Percentiles rank a stretch among this genome's conserved stretches.
Conservation (phyloP, 2,888 invertebrate genomes). For the Hecatera dysodea region DNA sequence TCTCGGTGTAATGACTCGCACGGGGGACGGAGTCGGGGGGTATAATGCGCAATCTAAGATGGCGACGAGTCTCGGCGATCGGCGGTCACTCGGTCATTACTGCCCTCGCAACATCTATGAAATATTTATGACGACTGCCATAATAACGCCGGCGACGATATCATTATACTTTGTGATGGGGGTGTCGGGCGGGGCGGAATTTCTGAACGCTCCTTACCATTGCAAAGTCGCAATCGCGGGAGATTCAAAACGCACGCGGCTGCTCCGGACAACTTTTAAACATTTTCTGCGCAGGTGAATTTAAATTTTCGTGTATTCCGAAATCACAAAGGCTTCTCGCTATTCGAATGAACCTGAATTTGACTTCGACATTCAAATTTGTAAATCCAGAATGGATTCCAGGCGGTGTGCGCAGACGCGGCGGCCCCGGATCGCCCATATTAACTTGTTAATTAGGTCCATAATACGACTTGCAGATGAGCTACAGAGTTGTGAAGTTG, state of each 20-base stretch:
- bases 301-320: slow-evolving; percentile 70
- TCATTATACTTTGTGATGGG: slow-evolving; percentile 92
- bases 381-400: slow-evolving; percentile 66
- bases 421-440: slow-evolving; percentile 93
- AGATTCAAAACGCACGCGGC: slow-evolving; percentile 75
- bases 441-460: slow-evolving; percentile 97
- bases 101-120: slow-evolving; percentile 87
- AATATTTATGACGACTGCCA: slow-evolving; percentile 91
- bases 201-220: slow-evolving; percentile 90
- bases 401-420: slow-evolving; percentile 88
- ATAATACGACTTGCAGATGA: slow-evolving; percentile 97
- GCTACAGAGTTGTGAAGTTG: slow-evolving; percentile 92
- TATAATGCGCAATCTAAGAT: slow-evolving; percentile 69
- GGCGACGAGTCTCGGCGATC: slow-evolving; percentile 73
- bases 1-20: slow-evolving; percentile 56
- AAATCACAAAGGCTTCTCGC: slow-evolving; percentile 72
- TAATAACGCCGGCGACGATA: slow-evolving; percentile 90
- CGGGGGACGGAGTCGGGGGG: slow-evolving; percentile 53
- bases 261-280: slow-evolving; percentile 68
- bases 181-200: slow-evolving; percentile 90
- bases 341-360: slow-evolving; percentile 62
- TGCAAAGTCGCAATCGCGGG: slow-evolving; percentile 87
- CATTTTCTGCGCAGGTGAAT: slow-evolving; percentile 81
- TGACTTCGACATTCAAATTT: slow-evolving; percentile 67
- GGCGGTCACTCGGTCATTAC: slow-evolving; percentile 90